These are phyloP conservation scores for Colius striatus DNA, from an alignment of 2,113 vertebrate species.

Conservation along the genomic window DNA sequence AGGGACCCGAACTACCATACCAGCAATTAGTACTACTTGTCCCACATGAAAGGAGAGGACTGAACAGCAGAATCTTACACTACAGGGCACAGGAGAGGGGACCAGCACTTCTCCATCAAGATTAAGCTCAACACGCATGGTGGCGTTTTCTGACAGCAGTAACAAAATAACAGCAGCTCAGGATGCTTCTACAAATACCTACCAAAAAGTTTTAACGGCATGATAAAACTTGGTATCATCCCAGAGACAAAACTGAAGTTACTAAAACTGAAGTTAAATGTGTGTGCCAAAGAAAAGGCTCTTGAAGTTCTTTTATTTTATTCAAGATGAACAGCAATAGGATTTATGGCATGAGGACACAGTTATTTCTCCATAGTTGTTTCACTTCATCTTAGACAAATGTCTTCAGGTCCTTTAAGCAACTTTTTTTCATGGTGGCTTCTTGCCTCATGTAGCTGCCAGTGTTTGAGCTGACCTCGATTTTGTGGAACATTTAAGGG, in stretches of 20 bases:
- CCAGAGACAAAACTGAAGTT: background rate
- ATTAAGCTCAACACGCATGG: background rate
- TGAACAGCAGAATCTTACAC: background rate
- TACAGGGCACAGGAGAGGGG: background rate
- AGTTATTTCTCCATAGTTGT: background rate
- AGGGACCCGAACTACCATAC: background rate
- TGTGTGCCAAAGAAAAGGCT: background rate
- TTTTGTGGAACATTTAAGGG: background rate
- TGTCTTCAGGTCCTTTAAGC: background rate
- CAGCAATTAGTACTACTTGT: background rate
- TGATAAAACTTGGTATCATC: background rate
- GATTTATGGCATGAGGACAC: background rate
- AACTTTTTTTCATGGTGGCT: background rate
- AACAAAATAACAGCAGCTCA: background rate
- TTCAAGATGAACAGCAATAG: background rate
- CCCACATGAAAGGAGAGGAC: background rate
- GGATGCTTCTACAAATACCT: background rate
- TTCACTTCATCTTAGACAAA: background rate
- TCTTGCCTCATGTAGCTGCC: background rate
- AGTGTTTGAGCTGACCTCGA: background rate
- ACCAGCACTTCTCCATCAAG: background rate
- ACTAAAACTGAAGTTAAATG: background rate
- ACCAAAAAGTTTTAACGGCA: background rate
- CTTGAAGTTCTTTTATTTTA: background rate
- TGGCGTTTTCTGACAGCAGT: background rate